phyloP scores from a whole-genome alignment of 2,797 vertebrate species.

The Ataeniobius toweri region DNA sequence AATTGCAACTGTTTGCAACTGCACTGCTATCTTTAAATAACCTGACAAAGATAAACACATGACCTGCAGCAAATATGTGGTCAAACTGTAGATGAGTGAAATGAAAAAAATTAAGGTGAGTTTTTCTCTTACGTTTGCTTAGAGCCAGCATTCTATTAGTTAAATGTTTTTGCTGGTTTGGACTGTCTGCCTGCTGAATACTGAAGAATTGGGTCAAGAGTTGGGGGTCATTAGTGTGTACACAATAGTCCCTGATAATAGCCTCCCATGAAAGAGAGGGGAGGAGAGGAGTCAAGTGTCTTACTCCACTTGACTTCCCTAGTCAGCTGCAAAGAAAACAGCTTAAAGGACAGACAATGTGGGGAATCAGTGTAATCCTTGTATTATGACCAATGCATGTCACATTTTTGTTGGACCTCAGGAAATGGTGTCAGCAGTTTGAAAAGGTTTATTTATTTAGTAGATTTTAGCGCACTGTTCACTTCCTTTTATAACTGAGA shows the following conservation, averaged over 20 bases:
- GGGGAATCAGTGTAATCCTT: neutral
- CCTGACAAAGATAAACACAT: neutral
- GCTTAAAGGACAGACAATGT: neutral
- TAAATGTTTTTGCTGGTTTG: neutral
- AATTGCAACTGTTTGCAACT: neutral
- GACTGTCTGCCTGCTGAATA: neutral
- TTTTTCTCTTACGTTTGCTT: neutral
- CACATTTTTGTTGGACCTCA: neutral
- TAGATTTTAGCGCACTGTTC: too few species aligned
- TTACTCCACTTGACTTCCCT: slow-evolving; percentile 6
- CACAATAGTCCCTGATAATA: neutral
- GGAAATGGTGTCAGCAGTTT: neutral
- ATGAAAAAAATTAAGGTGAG: neutral
- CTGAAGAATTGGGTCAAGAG: neutral
- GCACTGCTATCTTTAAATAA: neutral
- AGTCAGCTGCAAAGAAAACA: slow-evolving; percentile 1
- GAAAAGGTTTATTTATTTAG: too few species aligned
- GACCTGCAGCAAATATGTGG: neutral
- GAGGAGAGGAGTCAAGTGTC: slow-evolving; percentile 7
- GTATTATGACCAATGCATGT: neutral
- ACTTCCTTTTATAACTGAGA: too few species aligned
- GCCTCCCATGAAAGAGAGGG: neutral
- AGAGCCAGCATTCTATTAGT: neutral
- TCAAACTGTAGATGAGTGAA: neutral
- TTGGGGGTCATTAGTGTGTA: slow-evolving; percentile 6